Evolutionary conservation across 2,113 vertebrate genomes (phyloP), one percentile per base, ranked within the genome.

Genomic region (Labeo rohita): DNA sequence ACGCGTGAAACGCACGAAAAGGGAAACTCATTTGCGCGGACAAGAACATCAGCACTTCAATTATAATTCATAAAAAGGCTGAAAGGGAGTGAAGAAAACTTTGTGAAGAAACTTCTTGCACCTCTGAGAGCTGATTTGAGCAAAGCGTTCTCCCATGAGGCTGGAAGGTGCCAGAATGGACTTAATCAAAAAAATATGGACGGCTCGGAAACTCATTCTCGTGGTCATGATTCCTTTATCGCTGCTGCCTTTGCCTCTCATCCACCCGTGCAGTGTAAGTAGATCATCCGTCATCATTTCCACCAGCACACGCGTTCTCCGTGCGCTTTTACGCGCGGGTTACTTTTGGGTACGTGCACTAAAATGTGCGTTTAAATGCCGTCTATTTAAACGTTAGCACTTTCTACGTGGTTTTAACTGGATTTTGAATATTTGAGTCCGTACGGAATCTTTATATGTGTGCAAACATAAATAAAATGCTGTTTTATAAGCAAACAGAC

Each of bases 211-310:
- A 23, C 94, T 98, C 90, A 92, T 99, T 65, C 91, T 99, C 0
- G 96, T 97, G 81, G 87, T 98, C 87, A 91, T 97, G 68, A 97
- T 98, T 89, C 98, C 98, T 0, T 94, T 99, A 73, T 95, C 96
- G 8, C 93, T 99, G 86, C 96, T 99, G 87, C 98, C 98, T 2
- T 89, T 99, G 86, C 98, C 98, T 11, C 92, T 97, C 82, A 93
- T 96, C 88, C 95, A 97, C 85, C 96, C 97, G 84, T 97, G 95
- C 91, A 99, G 96, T 4, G 98, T 99, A 93, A 99, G 98, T 99
- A 95, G 80, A 86, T 85, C 80, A 21, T 8, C 3, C 66, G 56
- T 76, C 54, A 50, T 76, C 54, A 45, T 12, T 63, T 72, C 21
- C 23, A 74, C 6, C 5, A 15, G n/a, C 75, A 39, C 39, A 43